A percentile compares a stretch with the other conserved stretches of the same genome.
Conservation (phyloP, 2,113 vertebrate genomes). For the Trichechus manatus region DNA sequence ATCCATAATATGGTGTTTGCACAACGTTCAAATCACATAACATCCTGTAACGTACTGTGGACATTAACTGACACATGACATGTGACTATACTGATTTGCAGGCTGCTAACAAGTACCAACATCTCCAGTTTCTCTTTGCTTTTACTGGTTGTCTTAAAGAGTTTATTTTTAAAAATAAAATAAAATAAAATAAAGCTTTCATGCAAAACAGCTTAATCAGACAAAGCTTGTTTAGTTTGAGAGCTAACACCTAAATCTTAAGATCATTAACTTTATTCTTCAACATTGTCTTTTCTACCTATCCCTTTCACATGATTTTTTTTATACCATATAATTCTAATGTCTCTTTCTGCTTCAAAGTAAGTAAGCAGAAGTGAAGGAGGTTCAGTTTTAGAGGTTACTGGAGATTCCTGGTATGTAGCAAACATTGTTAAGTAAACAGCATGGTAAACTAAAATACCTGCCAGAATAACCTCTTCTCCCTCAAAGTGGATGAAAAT, state of each 20-base stretch:
- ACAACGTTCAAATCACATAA: too few species aligned
- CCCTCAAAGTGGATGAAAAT: background rate
- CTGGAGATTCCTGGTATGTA: background rate
- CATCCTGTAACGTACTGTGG: too few species aligned
- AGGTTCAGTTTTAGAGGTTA: background rate
- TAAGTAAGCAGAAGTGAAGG: background rate
- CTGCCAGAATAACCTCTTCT: background rate
- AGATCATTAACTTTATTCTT: background rate
- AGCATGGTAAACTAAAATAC: background rate
- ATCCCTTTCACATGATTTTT: background rate
- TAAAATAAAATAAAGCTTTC: background rate
- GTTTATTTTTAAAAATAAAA: background rate
- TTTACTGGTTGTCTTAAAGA: background rate
- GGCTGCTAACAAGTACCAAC: background rate
- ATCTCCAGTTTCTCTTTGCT: slow-evolving; percentile 8
- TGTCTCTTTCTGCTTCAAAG: background rate
- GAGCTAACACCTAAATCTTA: background rate
- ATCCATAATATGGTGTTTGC: too few species aligned
- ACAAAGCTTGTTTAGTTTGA: background rate
- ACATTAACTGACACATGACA: too few species aligned
- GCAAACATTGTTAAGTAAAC: background rate
- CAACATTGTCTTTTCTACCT: background rate
- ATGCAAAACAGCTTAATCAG: background rate
- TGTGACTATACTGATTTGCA: background rate
- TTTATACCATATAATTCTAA: background rate